Percentiles rank a stretch among this genome's conserved stretches.
Evolutionary conservation across 1,140 invertebrate genomes (phyloP).

Genomic region (Uloborus diversus): DNA sequence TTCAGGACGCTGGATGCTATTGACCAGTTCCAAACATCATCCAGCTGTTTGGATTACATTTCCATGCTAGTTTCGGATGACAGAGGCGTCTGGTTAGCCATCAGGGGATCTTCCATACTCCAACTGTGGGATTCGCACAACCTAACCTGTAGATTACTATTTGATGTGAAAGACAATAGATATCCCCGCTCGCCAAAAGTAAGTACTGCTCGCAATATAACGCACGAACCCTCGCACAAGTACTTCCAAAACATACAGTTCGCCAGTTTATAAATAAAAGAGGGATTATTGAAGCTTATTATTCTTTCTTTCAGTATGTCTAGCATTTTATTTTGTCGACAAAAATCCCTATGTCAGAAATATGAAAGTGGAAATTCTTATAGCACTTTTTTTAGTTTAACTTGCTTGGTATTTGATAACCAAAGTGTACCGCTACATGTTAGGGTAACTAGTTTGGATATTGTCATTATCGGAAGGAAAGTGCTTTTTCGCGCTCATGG

Average conservation of each 20-base stretch:
- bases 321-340: too few relatives aligned
- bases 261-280: not conserved
- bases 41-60: conserved; percentile 66
- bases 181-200: conserved; percentile 67
- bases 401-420: too few relatives aligned
- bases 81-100: conserved; percentile 68
- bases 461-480: too few relatives aligned
- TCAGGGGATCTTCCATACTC: conserved; percentile 68
- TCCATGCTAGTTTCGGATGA: conserved; percentile 62
- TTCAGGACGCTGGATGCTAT: conserved; percentile 67
- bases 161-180: conserved; percentile 67
- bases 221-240: too few relatives aligned
- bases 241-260: not conserved
- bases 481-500: too few relatives aligned
- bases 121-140: conserved; percentile 69
- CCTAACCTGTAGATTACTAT: conserved; percentile 68
- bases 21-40: conserved; percentile 67
- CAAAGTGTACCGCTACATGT: too few relatives aligned
- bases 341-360: too few relatives aligned
- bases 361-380: too few relatives aligned
- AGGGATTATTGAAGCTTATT: too few relatives aligned
- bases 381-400: too few relatives aligned
- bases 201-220: conserved; percentile 21
- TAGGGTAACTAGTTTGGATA: too few relatives aligned
- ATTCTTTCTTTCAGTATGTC: too few relatives aligned